Conservation (phyloP, 2,113 vertebrate species). For the Amphiprion percula region DNA sequence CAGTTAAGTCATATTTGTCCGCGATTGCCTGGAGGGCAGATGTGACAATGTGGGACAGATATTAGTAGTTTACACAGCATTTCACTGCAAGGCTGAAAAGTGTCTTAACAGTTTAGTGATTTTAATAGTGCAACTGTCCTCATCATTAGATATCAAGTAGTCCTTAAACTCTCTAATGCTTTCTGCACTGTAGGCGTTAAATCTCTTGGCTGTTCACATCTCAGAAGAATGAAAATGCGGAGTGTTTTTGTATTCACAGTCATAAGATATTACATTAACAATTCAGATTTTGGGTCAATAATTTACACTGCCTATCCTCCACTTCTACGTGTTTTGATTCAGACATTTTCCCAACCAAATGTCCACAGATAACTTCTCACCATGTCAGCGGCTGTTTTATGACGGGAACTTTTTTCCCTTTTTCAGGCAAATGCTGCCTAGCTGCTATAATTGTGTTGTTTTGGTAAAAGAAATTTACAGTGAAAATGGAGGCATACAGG, state of each 20-base stretch:
- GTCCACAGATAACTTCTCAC: constrained; percentile 59
- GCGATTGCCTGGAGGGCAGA: constrained; percentile 26
- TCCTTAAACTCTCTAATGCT: constrained; percentile 21
- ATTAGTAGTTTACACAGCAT: constrained; percentile 19
- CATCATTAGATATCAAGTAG: constrained; percentile 35
- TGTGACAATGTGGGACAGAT: constrained; percentile 32
- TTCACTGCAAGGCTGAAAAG: constrained; percentile 17
- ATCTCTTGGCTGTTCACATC: constrained; percentile 13
- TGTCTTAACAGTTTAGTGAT: constrained; percentile 37
- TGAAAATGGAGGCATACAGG: constrained; percentile 52
- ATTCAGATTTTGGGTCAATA: constrained; percentile 32
- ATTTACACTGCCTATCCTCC: constrained; percentile 17
- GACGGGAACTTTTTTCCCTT: constrained; percentile 54
- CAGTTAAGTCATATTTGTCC: constrained; percentile 23
- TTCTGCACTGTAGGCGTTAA: constrained; percentile 2
- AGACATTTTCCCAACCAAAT: constrained; percentile 34
- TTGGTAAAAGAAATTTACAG: constrained; percentile 47
- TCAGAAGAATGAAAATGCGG: constrained; percentile 12
- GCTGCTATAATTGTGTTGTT: constrained; percentile 45
- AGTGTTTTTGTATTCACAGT: constrained; percentile 35
- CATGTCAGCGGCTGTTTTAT: constrained; percentile 55
- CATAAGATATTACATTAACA: constrained; percentile 35
- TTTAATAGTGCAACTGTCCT: constrained; percentile 36
- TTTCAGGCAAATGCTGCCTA: constrained; percentile 35
- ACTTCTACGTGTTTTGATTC: constrained; percentile 28